A percentile compares a stretch with the other conserved stretches of the same genome.
Evolutionary conservation across 2,113 vertebrate species (phyloP).

Genomic region (Ondatra zibethicus): DNA sequence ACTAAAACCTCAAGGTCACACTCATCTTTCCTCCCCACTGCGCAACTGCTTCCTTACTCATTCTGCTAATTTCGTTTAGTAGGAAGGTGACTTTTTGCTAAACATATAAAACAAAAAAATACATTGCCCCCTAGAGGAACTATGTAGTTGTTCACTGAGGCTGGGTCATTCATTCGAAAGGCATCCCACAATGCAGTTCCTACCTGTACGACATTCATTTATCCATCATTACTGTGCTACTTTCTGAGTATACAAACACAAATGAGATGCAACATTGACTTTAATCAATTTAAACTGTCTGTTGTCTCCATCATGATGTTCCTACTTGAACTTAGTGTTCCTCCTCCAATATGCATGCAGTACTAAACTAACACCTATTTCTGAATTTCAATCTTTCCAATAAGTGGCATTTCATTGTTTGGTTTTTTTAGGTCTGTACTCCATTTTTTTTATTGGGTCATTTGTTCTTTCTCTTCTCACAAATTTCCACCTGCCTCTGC

Average conservation of each 20-base stretch:
- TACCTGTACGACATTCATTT: accelerated
- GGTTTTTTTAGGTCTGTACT: not conserved
- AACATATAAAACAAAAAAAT: not conserved
- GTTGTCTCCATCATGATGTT: not conserved
- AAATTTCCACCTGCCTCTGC: too few relatives aligned
- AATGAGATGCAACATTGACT: not conserved
- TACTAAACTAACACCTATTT: not conserved
- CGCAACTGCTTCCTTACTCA: not conserved
- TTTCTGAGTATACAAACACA: not conserved
- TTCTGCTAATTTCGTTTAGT: not conserved
- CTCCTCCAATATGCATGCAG: not conserved
- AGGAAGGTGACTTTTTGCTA: not conserved
- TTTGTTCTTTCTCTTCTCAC: too few relatives aligned
- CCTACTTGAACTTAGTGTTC: not conserved
- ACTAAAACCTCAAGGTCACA: not conserved
- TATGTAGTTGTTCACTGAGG: not conserved
- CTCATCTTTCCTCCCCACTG: not conserved
- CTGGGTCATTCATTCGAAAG: not conserved
- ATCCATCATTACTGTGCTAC: not conserved
- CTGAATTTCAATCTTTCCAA: not conserved
- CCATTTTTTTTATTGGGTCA: too few relatives aligned
- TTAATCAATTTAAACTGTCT: not conserved
- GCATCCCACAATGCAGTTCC: not conserved
- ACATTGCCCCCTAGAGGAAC: constrained; percentile 33
- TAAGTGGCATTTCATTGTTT: not conserved